Base-by-base conservation (phyloP, 2,888 invertebrate genomes). In the Drosophila paramelanica region DNA sequence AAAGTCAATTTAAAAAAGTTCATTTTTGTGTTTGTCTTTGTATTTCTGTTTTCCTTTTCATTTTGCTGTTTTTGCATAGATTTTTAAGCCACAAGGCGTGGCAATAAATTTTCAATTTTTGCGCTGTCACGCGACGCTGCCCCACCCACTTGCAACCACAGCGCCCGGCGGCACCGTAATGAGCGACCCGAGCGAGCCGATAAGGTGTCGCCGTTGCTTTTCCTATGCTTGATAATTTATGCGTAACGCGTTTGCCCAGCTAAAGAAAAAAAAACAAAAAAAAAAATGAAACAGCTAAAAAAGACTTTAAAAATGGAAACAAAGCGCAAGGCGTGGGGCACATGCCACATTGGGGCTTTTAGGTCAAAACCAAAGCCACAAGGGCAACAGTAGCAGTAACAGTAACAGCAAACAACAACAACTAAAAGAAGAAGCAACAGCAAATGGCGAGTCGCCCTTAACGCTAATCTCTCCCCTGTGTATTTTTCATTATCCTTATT, bases 401-500 rank as follows among this genome's bases (percentile, higher is more conserved):
- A 36, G 47, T 11, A 56, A 57, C 42, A 43, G 27, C 4, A 50
- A 50, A 39, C 38, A 31, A 25, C 53, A 55, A 25, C 41, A 47
- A 17, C 49, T 2, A 49, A 36, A n/a, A 39, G 17, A 14, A 8
- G 7, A 38, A 36, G 31, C 33, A 51, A 52, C 23, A 67, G 68
- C 61, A 67, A 67, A 68, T 57, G 69, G 65, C 53, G 65, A 67
- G 61, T 67, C 66, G 77, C 87, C 81, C 79, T 81, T 64, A 83
- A 81, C 75, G 83, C 83, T 90, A 90, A 90, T 90, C 89, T 86
- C 78, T 90, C 90, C 89, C 90, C 76, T 77, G 89, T 82, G 90
- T 89, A 88, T 90, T 90, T 88, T 88, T 89, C 88, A 90, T 89
- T 90, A 86, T 79, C 84, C 85, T 85, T 90, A 88, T 90, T 90